A percentile compares a stretch with the other conserved stretches of the same genome.
phyloP scores from a whole-genome alignment of 2,888 invertebrate species.

The Limnephilus marmoratus region DNA sequence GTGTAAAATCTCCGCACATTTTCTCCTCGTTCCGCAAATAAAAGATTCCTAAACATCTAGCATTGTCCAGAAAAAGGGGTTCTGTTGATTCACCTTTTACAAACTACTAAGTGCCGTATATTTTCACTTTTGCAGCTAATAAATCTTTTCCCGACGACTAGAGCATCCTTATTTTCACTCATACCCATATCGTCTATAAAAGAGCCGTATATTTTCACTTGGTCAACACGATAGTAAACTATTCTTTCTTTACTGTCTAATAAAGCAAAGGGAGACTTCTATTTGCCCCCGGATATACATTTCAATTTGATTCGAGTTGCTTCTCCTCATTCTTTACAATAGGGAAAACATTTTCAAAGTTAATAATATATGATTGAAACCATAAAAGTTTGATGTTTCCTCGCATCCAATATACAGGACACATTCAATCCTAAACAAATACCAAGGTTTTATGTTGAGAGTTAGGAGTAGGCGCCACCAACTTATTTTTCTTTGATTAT shows the following conservation, averaged over 20 bases:
- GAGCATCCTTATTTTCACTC: background rate
- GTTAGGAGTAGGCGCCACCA: background rate
- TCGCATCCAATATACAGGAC: background rate
- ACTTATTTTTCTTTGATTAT: background rate
- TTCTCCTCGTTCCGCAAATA: background rate
- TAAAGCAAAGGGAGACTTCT: background rate
- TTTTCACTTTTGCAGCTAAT: background rate
- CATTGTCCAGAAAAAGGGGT: background rate
- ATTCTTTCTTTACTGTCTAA: background rate
- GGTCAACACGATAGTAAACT: background rate
- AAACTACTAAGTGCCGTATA: background rate
- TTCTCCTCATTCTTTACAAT: background rate
- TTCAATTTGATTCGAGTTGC: background rate
- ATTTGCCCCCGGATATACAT: background rate
- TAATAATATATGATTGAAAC: slow-evolving; percentile 2
- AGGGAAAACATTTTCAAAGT: background rate
- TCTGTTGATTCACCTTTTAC: background rate
- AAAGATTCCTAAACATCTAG: background rate
- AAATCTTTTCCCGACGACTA: background rate
- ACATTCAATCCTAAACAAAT: background rate
- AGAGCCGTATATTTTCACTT: background rate
- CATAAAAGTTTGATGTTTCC: background rate
- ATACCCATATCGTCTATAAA: background rate
- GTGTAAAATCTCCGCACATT: no score
- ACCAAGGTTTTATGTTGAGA: background rate